phyloP scores from a whole-genome alignment of 2,888 invertebrate species.

The Macropis europaea region DNA sequence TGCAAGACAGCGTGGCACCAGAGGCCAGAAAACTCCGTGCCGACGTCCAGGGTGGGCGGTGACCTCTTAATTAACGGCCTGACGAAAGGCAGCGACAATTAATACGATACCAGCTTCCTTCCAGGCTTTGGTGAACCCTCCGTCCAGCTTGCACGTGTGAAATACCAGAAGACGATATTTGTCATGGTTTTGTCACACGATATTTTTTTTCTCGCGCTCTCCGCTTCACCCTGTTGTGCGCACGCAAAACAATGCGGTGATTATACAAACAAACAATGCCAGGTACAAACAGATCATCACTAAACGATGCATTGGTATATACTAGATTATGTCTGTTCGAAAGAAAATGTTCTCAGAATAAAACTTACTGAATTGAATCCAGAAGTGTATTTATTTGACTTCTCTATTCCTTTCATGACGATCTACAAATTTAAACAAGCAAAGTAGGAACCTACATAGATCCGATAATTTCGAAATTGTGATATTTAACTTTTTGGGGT shows the following conservation, averaged over 20 bases:
- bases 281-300: background rate
- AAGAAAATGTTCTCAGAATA: background rate
- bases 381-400: no score
- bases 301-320: background rate
- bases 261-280: conserved; percentile 37
- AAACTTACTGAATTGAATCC: no score
- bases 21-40: conserved; percentile 42
- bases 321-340: background rate
- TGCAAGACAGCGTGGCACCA: conserved; percentile 70
- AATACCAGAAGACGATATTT: conserved; percentile 36
- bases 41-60: conserved; percentile 55
- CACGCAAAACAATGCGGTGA: conserved; percentile 2
- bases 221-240: background rate
- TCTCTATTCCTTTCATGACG: no score
- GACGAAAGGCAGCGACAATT: conserved; percentile 73
- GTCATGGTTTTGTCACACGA: conserved; percentile 14
- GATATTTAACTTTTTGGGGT: no score
- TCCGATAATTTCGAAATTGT: no score
- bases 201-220: background rate
- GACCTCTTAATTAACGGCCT: conserved; percentile 73
- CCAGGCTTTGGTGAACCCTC: conserved; percentile 16
- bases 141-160: conserved; percentile 49
- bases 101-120: conserved; percentile 68
- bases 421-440: no score
- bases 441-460: no score